Percentiles rank a stretch among this genome's conserved stretches.
Evolutionary conservation across 2,113 vertebrate species (phyloP).

Genomic region (Misgurnus mizolepis): DNA sequence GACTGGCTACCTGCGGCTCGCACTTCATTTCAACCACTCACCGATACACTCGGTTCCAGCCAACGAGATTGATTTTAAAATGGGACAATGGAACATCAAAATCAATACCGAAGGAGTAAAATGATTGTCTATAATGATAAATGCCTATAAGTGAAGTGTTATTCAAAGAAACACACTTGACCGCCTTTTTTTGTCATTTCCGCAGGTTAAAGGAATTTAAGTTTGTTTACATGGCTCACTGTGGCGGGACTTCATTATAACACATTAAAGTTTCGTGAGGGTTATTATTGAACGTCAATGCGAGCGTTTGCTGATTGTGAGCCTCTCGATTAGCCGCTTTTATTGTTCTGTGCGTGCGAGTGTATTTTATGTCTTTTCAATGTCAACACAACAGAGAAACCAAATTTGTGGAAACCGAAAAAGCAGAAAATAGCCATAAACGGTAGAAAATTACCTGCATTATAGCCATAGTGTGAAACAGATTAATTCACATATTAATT

Average conservation of each 20-base stretch:
- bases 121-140: constrained; percentile 60
- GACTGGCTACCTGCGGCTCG: constrained; percentile 77
- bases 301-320: constrained; percentile 36
- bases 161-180: constrained; percentile 25
- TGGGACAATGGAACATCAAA: constrained; percentile 58
- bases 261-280: constrained; percentile 27
- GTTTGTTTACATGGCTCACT: constrained; percentile 56
- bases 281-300: constrained; percentile 28
- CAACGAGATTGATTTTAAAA: constrained; percentile 61
- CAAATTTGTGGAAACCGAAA: constrained; percentile 25
- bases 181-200: constrained; percentile 29
- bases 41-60: constrained; percentile 37
- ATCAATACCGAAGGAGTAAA: constrained; percentile 63
- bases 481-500: constrained; percentile 13
- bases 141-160: constrained; percentile 54
- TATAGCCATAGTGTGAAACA: not conserved
- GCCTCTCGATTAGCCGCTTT: constrained; percentile 39
- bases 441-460: constrained; percentile 22
- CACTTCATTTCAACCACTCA: constrained; percentile 57
- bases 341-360: constrained; percentile 24
- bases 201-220: constrained; percentile 46
- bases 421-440: constrained; percentile 17
- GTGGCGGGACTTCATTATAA: constrained; percentile 30
- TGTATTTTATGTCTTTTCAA: constrained; percentile 34
- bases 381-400: constrained; percentile 17